Conservation (phyloP, 2,888 invertebrate genomes). For the Keiferia lycopersicella region DNA sequence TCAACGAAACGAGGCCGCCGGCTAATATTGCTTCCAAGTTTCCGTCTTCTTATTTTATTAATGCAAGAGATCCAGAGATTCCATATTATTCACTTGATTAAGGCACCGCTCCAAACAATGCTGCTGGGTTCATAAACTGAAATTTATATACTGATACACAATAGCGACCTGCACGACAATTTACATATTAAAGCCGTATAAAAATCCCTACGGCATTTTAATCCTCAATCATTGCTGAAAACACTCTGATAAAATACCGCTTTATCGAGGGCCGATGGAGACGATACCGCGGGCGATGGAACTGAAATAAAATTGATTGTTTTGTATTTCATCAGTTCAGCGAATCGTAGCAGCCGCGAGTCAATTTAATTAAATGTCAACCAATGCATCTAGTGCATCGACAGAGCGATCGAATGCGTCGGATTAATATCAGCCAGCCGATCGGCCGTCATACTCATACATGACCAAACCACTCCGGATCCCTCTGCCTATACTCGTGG, state of each 20-base stretch:
- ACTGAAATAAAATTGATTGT: conserved; percentile 37
- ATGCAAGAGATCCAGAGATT: not conserved
- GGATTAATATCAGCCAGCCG: conserved; percentile 57
- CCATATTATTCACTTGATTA: conserved; percentile 1
- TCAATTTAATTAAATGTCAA: conserved; percentile 75
- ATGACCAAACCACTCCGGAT: conserved; percentile 37
- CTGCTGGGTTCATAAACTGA: not conserved
- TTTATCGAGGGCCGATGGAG: conserved; percentile 19
- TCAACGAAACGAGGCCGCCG: conserved; percentile 20
- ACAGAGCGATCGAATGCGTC: conserved; percentile 43
- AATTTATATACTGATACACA: conserved; percentile 12
- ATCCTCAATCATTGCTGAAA: conserved; percentile 22
- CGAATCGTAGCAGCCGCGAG: conserved; percentile 54
- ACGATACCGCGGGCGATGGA: conserved; percentile 24
- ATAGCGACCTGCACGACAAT: conserved; percentile 1
- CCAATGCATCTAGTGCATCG: conserved; percentile 50
- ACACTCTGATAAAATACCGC: conserved; percentile 19
- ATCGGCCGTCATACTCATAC: conserved; percentile 43
- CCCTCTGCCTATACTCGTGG: conserved; percentile 35
- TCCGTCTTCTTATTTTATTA: not conserved
- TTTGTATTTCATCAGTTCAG: conserved; percentile 48
- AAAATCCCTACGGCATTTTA: conserved; percentile 19
- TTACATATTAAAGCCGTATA: conserved; percentile 20
- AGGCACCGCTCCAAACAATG: conserved; percentile 5
- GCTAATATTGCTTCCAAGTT: conserved; percentile 1